phyloP scores from a whole-genome alignment of 2,888 invertebrate species.

The Deroplatys truncata region DNA sequence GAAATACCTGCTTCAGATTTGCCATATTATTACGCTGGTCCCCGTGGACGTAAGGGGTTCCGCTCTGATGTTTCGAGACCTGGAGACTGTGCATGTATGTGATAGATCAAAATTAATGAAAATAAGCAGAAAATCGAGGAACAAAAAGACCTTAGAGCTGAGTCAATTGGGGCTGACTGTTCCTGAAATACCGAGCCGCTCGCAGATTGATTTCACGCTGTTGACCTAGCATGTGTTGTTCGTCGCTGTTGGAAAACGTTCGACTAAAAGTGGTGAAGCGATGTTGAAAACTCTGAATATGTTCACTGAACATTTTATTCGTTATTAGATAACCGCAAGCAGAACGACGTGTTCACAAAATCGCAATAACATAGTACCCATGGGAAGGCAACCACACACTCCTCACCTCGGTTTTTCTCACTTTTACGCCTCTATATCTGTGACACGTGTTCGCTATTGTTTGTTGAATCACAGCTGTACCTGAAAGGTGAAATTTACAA shows the following conservation, averaged over 20 bases:
- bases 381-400: not conserved
- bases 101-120: too few relatives aligned
- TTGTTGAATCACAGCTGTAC: not conserved
- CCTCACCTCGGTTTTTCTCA: not conserved
- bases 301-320: not conserved
- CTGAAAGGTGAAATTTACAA: not conserved
- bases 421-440: not conserved
- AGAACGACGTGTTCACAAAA: not conserved
- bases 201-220: not conserved
- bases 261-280: too few relatives aligned
- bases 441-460: not conserved
- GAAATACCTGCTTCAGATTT: too few relatives aligned
- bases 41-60: too few relatives aligned
- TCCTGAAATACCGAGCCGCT: too few relatives aligned
- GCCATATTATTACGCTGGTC: too few relatives aligned
- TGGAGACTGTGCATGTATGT: too few relatives aligned
- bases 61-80: too few relatives aligned
- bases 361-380: not conserved
- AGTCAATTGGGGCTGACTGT: too few relatives aligned
- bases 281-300: not conserved
- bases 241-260: not conserved
- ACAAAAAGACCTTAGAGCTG: too few relatives aligned
- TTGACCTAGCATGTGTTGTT: not conserved
- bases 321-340: not conserved
- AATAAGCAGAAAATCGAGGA: too few relatives aligned